Percentiles rank a stretch among this genome's conserved stretches.
Conservation (phyloP, 2,797 vertebrate genomes). For the Betta splendens region DNA sequence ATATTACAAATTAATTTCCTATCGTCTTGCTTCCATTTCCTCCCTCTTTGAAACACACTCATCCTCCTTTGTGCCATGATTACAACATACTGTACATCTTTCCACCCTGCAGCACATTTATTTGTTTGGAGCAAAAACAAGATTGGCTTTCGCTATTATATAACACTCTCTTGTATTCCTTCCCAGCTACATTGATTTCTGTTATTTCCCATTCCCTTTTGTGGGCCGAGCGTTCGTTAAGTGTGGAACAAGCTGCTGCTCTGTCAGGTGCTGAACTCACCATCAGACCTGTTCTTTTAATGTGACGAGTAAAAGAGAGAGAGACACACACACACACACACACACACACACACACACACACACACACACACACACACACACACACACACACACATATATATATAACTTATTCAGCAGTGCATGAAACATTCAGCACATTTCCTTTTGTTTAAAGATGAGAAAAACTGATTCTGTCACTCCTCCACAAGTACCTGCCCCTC, state of each 20-base stretch:
- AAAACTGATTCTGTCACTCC: constrained; percentile 67
- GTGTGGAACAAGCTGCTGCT: constrained; percentile 17
- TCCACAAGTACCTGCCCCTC: constrained; percentile 41
- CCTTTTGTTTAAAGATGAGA: constrained; percentile 75
- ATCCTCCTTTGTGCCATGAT: constrained; percentile 40
- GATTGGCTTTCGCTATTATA: constrained; percentile 38
- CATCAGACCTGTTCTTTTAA: constrained; percentile 27
- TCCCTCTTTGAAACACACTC: constrained; percentile 24
- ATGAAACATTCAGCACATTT: constrained; percentile 74
- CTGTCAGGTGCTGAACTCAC: constrained; percentile 45
- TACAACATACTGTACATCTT: constrained; percentile 40
- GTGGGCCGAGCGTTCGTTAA: constrained; percentile 10
- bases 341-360: neutral
- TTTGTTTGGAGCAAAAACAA: constrained; percentile 40
- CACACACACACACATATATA: constrained; percentile 26
- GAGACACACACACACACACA: constrained; percentile 8
- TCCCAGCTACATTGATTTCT: constrained; percentile 28
- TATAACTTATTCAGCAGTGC: constrained; percentile 71
- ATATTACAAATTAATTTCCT: constrained; percentile 59
- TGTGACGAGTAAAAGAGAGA: constrained; percentile 26
- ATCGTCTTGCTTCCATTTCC: constrained; percentile 45
- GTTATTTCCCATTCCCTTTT: constrained; percentile 34
- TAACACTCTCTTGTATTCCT: constrained; percentile 34
- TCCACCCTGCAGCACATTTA: constrained; percentile 19
- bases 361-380: constrained; percentile 25